Evolutionary conservation across 2,888 invertebrate species (phyloP).

Genomic region (Seira sanloemensis): DNA sequence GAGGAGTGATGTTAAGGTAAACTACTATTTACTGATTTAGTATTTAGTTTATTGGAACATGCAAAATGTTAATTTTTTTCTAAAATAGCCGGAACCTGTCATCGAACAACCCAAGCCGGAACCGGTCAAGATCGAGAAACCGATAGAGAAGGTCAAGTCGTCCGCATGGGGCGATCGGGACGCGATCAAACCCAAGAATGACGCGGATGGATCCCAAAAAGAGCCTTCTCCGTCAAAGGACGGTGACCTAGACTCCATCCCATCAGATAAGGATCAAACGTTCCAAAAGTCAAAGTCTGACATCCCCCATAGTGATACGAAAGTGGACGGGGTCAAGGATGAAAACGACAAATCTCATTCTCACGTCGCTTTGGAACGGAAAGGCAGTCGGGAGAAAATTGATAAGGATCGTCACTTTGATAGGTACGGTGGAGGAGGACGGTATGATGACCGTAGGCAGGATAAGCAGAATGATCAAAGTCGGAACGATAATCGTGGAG

Average conservation of each 20-base stretch:
- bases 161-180: slow-evolving; percentile 59
- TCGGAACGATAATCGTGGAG: slow-evolving; percentile 23
- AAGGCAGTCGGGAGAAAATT: slow-evolving; percentile 36
- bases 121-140: slow-evolving; percentile 35
- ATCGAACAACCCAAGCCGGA: slow-evolving; percentile 37
- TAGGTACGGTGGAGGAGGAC: slow-evolving; percentile 36
- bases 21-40: background rate
- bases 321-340: slow-evolving; percentile 26
- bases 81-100: slow-evolving; percentile 36
- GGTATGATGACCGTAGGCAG: slow-evolving; percentile 26
- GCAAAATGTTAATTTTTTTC: no score
- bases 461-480: slow-evolving; percentile 18
- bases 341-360: slow-evolving; percentile 42
- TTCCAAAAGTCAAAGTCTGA: slow-evolving; percentile 29
- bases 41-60: no score
- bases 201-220: slow-evolving; percentile 17
- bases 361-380: slow-evolving; percentile 31
- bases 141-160: slow-evolving; percentile 35
- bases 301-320: slow-evolving; percentile 51
- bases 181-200: slow-evolving; percentile 7
- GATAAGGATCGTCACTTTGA: slow-evolving; percentile 30
- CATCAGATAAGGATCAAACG: slow-evolving; percentile 39
- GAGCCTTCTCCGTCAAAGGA: slow-evolving; percentile 9
- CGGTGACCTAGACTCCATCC: slow-evolving; percentile 21
- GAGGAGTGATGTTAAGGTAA: slow-evolving; percentile 50